Base-by-base conservation (phyloP, 2,797 vertebrate genomes). In the Helostoma temminkii region DNA sequence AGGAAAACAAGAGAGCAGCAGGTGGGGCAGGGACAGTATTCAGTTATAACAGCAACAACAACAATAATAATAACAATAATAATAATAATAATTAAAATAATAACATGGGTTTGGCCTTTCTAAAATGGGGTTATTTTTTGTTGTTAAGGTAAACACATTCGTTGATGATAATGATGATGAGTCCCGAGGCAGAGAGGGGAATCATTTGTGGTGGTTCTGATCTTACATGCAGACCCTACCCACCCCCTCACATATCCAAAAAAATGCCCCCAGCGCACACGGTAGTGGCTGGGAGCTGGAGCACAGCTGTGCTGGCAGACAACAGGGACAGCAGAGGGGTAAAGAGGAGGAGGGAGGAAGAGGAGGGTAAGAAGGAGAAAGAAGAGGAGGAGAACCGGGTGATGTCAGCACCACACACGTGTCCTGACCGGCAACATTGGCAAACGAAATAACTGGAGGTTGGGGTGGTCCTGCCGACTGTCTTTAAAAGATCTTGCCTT, bases 401-500 rank as follows among this genome's bases (percentile, higher is more conserved):
- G 73, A 71, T 61, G 74, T 85, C 85, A 80, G 87, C 42, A 79
- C 94, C 92, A 92, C 94, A 95, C 94, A 93, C 93, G 93, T 90
- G 94, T 95, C 95, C 95, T 94, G 95, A 94, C 93, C 93, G 94
- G 94, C 92, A 93, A 94, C 74, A 89, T 95, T 96, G 96, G 96
- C 95, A 96, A 96, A 93, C 93, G 69, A 91, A 93, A 94, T 91
- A 65, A 90, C 84, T 56, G 90, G 72, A 66, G 78, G 66, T 50
- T 47, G 75, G 69, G 93, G 90, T 92, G 92, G 92, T 94, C 91
- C 90, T 84, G 81, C 72, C 74, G 88, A 86, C 69, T 74, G 83
- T 70, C 91, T 93, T 95, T 97, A 99, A 93, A 99, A 98, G 93
- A 99, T 99, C 94, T 98, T 99, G 89, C 97, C 98, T 96, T 99